Evolutionary conservation across 2,888 invertebrate species (phyloP), one percentile per base, ranked within the genome.

Genomic region (Psylliodes chrysocephalus): DNA sequence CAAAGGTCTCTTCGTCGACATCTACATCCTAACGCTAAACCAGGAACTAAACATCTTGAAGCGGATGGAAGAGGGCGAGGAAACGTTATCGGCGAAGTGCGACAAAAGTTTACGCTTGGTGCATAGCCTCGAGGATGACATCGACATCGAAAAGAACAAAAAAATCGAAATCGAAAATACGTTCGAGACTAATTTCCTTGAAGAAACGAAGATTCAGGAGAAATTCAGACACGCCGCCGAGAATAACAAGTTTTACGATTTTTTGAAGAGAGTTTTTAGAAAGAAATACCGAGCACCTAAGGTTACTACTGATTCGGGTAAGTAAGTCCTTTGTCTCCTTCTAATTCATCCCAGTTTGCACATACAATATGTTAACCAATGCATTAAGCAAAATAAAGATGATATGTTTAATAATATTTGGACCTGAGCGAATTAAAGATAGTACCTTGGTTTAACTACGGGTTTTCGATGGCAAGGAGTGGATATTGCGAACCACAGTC

Each of bases 231-330:
- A 72, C 12, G 83, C 81, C 22, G 85, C 89, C 0, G 86, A 85
- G 40, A 90, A 91, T 56, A 91, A 91, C 76, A 93, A 91, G 78
- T 95, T 92, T 78, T 87, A 86, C 4, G 90, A 91, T 73, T 95
- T 94, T 77, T 81, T 96, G 40, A 86, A 88, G 15, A 88, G 90
- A 74, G 93, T 96, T 59, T 95, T 91, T 76, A 92, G 90, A 77
- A 95, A 93, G 78, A 93, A 92, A 75, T 92, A 90, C 75, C 91
- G 90, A 66, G 87, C 90, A 4, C 88, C 89, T 0, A 91, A 90
- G 75, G 82, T 83, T 0, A 82, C 77, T 51, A 85, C 82, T 49
- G 86, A 85, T 3, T 85, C 85, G 60, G 87, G 86, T 83, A 74
- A 72, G 60, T 10, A n/a, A n/a, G n/a, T n/a, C n/a, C n/a, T n/a